Evolutionary conservation across 2,113 vertebrate genomes (phyloP), one percentile per base, ranked within the genome.

Genomic region (Chaetorhynchus papuensis): DNA sequence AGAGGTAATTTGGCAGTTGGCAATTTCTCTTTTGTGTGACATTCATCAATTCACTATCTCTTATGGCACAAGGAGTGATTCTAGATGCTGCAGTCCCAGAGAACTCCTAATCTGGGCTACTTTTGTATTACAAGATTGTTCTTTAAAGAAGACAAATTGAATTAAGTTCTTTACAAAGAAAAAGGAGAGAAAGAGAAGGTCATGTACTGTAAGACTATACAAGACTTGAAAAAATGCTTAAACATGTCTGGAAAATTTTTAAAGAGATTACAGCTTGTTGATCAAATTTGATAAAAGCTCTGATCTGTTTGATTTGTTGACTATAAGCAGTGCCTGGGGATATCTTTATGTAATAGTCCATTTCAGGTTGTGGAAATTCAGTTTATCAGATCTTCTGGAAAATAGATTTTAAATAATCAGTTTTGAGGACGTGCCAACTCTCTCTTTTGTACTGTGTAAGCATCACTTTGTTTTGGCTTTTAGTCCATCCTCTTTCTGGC

Each of bases 301-400:
- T 94, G 27, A 35, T 90, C 64, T 90, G 39, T 76, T 94, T 90
- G 78, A 86, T 91, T 87, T 96, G 57, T 85, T 88, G 75, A 82
- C 72, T 41, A 8, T 35, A 66, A 86, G n/a, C 35, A 11, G 35
- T 75, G 60, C 76, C 77, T 11, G 18, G 61, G 49, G 91, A 64
- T 86, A 81, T 81, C 30, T 87, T 44, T 52, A n/a, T 27, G 11
- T 71, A 61, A 56, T 92, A 93, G 92, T 88, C 70, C 5, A 19
- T 74, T 63, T 31, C 42, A 96, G 54, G 19, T 65, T 49, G 44
- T 60, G 35, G 47, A 79, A 78, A 77, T 23, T 45, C 7, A 64
- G 19, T 45, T 96, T 95, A 96, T 96, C 94, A 85, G 82, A 92
- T 92, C 37, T 44, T 75, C 10, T 95, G 77, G 63, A 96, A 97